Evolutionary conservation across 1,140 invertebrate species (phyloP), one percentile per base, ranked within the genome.

Genomic region (Rhagoletis pomonella): DNA sequence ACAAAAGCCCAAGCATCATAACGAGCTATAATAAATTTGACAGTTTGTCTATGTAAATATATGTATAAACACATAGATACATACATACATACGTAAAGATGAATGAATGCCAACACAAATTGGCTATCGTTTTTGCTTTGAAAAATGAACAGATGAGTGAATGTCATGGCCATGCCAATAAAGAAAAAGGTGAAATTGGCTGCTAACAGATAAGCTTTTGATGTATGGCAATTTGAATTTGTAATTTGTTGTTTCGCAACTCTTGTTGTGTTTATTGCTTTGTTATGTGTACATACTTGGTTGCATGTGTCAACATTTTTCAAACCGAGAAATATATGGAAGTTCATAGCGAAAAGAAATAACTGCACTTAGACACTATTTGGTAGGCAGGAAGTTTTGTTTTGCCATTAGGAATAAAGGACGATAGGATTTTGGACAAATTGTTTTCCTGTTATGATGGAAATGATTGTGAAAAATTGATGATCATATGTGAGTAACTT

Each of bases 231-330:
- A 55, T 73, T 58, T 81, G 73, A 81, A 81, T 81, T 55, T 55
- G 44, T 81, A 55, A 39, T 19, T 67, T 29, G 3, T 29, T 3
- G 64, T 67, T 67, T 29, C 17, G 39, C 10, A 29, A 29, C 29
- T 67, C 1, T 62, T 17, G 10, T 65, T 73, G 42, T 73, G 44
- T 12, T 44, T 73, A 17, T 47, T 17, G 67, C 55, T 73, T 58
- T 81, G 44, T 42, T 55, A 29, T 58, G 4, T 14, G 29, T 29
- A 29, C 29, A 19, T 17, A 0, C 47, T 17, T 17, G 19, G 6
- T 55, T 81, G 73, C n/a, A n/a, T n/a, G 73, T 29, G 73, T 81
- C 47, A 81, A 81, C 17, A 81, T 58, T 81, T 81, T 81, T 81
- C 73, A 55, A 55, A n/a, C 0, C n/a, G 9, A 0, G 0, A 7